phyloP scores from a whole-genome alignment of 2,113 vertebrate genomes.

The Cisticola juncidis region DNA sequence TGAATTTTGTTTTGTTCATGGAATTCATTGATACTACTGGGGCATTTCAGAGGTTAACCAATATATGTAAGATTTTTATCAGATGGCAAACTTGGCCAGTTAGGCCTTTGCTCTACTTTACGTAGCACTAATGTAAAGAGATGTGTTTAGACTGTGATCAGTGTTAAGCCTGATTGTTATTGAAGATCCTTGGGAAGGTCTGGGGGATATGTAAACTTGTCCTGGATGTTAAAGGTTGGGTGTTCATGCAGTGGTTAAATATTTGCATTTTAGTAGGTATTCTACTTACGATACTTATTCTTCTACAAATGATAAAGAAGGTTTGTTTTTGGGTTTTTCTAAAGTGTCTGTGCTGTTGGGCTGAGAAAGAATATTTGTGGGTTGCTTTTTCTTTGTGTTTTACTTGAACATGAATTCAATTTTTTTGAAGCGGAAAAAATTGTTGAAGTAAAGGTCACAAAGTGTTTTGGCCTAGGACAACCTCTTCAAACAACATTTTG shows the following conservation, averaged over 20 bases:
- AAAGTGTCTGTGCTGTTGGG: fast-evolving
- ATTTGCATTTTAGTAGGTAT: not conserved
- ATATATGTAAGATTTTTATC: not conserved
- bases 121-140: not conserved
- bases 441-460: not conserved
- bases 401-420: not conserved
- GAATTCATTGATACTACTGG: not conserved
- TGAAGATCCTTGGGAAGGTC: not conserved
- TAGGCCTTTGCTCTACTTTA: not conserved
- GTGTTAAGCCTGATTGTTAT: not conserved
- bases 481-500: not conserved
- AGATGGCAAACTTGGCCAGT: not conserved
- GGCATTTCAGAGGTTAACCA: not conserved
- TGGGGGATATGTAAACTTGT: not conserved
- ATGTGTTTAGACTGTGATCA: not conserved
- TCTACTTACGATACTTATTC: not conserved
- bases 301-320: not conserved
- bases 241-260: not conserved
- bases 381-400: not conserved
- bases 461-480: not conserved
- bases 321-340: not conserved
- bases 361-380: not conserved
- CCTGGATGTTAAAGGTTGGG: not conserved
- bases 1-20: not conserved
- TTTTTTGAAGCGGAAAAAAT: not conserved